These are phyloP conservation scores for Alviniconcha strummeri DNA, from an alignment of 2,888 invertebrate genomes.

Conservation along the genomic window DNA sequence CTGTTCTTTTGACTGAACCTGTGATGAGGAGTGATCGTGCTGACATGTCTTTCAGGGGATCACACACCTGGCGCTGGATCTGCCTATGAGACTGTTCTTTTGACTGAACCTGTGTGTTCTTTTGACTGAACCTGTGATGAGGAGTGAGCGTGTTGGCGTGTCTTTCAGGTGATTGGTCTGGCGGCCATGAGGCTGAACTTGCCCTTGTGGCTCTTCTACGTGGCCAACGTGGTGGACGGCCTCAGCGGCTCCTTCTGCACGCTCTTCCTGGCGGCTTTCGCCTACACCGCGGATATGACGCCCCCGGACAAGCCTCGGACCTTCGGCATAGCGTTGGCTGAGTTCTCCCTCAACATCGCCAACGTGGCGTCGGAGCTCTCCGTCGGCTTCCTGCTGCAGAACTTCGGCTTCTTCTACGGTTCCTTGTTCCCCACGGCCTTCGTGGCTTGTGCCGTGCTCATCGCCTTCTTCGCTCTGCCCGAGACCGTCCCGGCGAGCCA, in stretches of 20 bases:
- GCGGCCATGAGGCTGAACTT: slow-evolving; percentile 35
- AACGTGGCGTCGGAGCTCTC: slow-evolving; percentile 30
- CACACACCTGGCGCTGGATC: too few relatives aligned
- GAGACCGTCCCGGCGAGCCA: slow-evolving; percentile 34
- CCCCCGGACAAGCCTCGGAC: slow-evolving; percentile 36
- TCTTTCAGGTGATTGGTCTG: too few relatives aligned
- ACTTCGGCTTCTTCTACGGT: slow-evolving; percentile 42
- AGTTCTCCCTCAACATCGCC: slow-evolving; percentile 39
- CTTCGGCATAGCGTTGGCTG: slow-evolving; percentile 42
- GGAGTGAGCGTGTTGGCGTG: not conserved
- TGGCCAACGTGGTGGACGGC: slow-evolving; percentile 44
- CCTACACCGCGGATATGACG: slow-evolving; percentile 46
- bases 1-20: too few relatives aligned
- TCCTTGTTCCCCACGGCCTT: slow-evolving; percentile 34
- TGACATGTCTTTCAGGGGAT: too few relatives aligned
- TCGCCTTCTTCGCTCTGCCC: slow-evolving; percentile 38
- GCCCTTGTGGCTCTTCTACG: slow-evolving; percentile 39
- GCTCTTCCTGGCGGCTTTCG: slow-evolving; percentile 43
- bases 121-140: not conserved
- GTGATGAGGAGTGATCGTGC: too few relatives aligned
- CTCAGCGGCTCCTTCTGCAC: slow-evolving; percentile 45
- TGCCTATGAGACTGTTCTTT: too few relatives aligned
- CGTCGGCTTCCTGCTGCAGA: slow-evolving; percentile 44
- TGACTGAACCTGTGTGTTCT: not conserved
- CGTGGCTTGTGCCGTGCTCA: not conserved